Conservation (phyloP, 2,888 invertebrate species). For the Napeogenes inachia region DNA sequence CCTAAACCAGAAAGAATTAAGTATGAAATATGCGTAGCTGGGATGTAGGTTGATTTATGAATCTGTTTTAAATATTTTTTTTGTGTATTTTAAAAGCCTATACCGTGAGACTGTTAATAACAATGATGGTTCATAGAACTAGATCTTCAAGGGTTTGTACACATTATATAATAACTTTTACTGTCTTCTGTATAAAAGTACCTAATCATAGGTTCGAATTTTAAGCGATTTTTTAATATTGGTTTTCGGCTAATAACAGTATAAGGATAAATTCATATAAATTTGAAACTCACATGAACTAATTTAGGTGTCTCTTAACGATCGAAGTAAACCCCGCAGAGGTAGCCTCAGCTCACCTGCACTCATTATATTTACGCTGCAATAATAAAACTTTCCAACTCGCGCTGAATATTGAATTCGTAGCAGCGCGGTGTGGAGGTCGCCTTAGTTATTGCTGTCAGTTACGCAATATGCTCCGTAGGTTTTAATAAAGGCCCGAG, state of each 20-base stretch:
- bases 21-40: slow-evolving; percentile 74
- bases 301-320: slow-evolving; percentile 59
- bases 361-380: slow-evolving; percentile 76
- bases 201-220: neutral
- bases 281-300: slow-evolving; percentile 43
- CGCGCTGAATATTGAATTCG: slow-evolving; percentile 73
- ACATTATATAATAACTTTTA: neutral
- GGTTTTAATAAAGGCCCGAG: slow-evolving; percentile 72
- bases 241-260: neutral
- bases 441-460: slow-evolving; percentile 74
- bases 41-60: slow-evolving; percentile 71
- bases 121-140: slow-evolving; percentile 22
- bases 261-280: neutral
- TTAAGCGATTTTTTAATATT: too few species aligned
- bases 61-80: slow-evolving; percentile 50
- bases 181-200: neutral
- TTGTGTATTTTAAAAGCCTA: slow-evolving; percentile 31
- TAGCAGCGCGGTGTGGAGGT: slow-evolving; percentile 59
- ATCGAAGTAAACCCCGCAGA: slow-evolving; percentile 64
- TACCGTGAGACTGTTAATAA: slow-evolving; percentile 12
- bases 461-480: slow-evolving; percentile 68
- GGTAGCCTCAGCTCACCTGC: slow-evolving; percentile 68
- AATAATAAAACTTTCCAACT: slow-evolving; percentile 76
- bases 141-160: too few species aligned
- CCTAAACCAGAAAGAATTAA: slow-evolving; percentile 70